A percentile compares a stretch with the other conserved stretches of the same genome.
These are phyloP conservation scores for Brachionus paranguensis DNA, from an alignment of 1,140 invertebrate species.

Conservation along the genomic window DNA sequence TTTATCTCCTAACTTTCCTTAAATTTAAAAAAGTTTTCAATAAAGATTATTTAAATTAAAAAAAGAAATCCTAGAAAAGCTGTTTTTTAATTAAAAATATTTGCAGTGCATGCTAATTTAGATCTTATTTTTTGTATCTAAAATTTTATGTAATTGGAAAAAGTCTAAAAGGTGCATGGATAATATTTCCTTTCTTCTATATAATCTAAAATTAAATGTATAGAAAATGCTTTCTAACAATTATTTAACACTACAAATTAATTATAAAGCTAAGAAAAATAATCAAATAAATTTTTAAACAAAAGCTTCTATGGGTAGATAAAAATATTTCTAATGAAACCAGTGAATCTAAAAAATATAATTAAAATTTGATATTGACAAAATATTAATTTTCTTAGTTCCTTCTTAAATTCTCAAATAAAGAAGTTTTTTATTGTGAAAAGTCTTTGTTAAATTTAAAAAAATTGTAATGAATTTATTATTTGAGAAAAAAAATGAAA, in stretches of 20 bases:
- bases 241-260: background rate
- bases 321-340: background rate
- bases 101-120: background rate
- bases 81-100: background rate
- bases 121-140: background rate
- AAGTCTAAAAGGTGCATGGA: background rate
- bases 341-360: background rate
- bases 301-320: background rate
- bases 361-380: background rate
- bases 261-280: background rate
- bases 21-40: too few relatives aligned
- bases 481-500: too few relatives aligned
- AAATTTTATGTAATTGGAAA: background rate
- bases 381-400: too few relatives aligned
- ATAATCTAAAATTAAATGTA: background rate
- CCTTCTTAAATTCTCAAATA: too few relatives aligned
- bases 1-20: too few relatives aligned
- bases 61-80: background rate
- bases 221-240: background rate
- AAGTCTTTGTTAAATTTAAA: too few relatives aligned
- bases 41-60: background rate
- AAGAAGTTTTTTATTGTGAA: too few relatives aligned
- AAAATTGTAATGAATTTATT: too few relatives aligned
- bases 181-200: background rate
- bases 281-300: background rate